A percentile compares a stretch with the other conserved stretches of the same genome.
Evolutionary conservation across 2,888 invertebrate species (phyloP).

Genomic region (Xestia c-nigrum): DNA sequence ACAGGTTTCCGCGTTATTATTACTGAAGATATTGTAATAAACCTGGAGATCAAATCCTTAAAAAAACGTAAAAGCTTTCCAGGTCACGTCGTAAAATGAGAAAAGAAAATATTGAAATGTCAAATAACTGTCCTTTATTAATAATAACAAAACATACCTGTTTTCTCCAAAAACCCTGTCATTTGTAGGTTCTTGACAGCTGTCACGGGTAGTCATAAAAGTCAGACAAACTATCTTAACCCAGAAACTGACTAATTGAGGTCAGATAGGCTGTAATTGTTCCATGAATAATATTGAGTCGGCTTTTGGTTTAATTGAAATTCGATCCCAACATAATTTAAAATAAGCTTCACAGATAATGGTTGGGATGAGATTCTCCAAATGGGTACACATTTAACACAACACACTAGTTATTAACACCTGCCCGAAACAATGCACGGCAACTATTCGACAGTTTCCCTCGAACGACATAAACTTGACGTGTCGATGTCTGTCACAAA

Average conservation of each 20-base stretch:
- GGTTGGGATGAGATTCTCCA: neutral
- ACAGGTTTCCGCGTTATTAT: too few species aligned
- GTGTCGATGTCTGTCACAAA: constrained; percentile 11
- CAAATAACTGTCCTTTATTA: neutral
- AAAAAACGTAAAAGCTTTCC: neutral
- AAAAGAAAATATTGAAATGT: neutral
- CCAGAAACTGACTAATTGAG: neutral
- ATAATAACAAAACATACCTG: neutral
- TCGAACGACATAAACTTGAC: neutral
- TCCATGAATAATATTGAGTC: too few species aligned
- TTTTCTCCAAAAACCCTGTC: neutral
- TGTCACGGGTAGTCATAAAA: neutral
- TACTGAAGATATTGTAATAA: neutral
- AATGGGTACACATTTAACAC: neutral
- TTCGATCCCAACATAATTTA: neutral
- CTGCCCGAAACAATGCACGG: neutral
- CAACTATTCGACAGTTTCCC: neutral
- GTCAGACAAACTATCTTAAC: neutral
- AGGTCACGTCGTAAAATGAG: neutral
- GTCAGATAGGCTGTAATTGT: neutral
- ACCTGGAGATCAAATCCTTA: neutral
- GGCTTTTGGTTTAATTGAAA: too few species aligned
- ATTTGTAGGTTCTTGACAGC: neutral
- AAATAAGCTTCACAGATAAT: neutral
- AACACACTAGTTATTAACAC: neutral